phyloP scores from a whole-genome alignment of 2,888 invertebrate species.

The Rugalucina vietnamica region DNA sequence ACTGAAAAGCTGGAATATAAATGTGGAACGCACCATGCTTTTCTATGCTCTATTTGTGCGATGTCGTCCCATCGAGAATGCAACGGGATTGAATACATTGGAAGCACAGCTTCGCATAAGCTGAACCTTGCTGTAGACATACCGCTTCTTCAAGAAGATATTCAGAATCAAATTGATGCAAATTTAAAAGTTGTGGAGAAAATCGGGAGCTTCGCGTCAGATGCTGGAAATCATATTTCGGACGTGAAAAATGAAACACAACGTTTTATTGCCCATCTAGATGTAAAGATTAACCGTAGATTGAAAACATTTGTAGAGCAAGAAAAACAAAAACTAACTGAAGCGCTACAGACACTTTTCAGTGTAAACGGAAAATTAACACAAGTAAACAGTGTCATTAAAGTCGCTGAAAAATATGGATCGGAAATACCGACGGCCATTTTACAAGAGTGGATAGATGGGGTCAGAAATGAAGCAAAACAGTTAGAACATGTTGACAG shows the following conservation, averaged over 20 bases:
- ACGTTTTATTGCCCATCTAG: not conserved
- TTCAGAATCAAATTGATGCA: not conserved
- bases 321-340: not conserved
- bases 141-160: not conserved
- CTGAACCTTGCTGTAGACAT: not conserved
- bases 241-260: not conserved
- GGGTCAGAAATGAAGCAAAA: not conserved
- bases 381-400: not conserved
- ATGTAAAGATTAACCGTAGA: not conserved
- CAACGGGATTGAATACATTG: not conserved
- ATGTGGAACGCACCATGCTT: not conserved
- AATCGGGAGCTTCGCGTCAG: not conserved
- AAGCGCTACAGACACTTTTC: not conserved
- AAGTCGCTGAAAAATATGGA: not conserved
- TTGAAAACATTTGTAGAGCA: not conserved
- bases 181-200: not conserved
- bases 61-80: not conserved
- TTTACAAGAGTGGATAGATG: not conserved
- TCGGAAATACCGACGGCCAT: not conserved
- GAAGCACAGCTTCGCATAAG: not conserved
- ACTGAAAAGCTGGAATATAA: not conserved
- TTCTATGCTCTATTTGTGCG: not conserved
- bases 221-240: not conserved
- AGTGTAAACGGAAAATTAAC: not conserved
- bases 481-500: not conserved